phyloP scores from a whole-genome alignment of 2,888 invertebrate genomes.

The Anorthoa munda region DNA sequence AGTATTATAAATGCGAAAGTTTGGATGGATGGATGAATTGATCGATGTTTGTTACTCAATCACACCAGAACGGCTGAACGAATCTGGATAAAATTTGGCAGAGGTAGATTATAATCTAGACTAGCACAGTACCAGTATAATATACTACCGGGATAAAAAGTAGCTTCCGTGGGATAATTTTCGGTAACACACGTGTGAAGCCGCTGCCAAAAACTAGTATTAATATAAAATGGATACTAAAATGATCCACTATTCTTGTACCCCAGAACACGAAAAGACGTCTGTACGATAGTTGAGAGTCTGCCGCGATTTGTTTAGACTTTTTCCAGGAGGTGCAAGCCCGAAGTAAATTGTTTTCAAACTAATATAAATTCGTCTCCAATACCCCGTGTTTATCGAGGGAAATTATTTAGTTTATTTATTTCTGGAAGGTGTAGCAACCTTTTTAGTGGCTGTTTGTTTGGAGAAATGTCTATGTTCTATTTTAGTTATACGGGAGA shows the following conservation, averaged over 20 bases:
- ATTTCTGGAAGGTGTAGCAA: constrained; percentile 43
- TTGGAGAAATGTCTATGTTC: constrained; percentile 19
- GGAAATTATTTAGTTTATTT: constrained; percentile 68
- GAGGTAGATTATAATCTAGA: no score
- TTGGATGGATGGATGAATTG: no score
- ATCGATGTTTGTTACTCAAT: no score
- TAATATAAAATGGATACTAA: background rate
- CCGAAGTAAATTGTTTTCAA: constrained; percentile 76
- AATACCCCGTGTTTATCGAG: constrained; percentile 67
- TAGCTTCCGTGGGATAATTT: no score
- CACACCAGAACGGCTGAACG: no score
- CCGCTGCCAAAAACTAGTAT: no score
- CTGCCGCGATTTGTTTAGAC: constrained; percentile 76
- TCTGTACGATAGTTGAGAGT: constrained; percentile 68
- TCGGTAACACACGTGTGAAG: no score
- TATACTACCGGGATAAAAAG: no score
- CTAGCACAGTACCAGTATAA: no score
- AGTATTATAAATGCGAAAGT: no score
- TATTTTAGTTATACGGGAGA: background rate
- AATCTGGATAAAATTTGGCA: no score
- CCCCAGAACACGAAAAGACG: constrained; percentile 61
- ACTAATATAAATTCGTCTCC: constrained; percentile 76
- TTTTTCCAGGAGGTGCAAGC: constrained; percentile 76
- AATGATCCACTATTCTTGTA: constrained; percentile 44
- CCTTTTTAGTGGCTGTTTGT: constrained; percentile 46